Base-by-base conservation (phyloP, 2,888 invertebrate species). In the Oscheius sp. region DNA sequence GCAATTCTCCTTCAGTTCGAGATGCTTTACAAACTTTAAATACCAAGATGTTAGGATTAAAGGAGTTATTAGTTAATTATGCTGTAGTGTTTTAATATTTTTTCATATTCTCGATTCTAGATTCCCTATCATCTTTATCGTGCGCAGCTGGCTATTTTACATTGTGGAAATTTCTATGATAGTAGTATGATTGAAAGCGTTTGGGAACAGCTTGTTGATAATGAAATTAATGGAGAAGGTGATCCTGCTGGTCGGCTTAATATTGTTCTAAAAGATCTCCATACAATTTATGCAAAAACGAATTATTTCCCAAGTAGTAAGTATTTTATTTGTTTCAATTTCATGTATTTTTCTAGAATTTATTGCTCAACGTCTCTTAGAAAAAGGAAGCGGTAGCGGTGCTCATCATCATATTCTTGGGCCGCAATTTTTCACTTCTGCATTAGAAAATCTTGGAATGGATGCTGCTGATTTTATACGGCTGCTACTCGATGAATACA, bases 161-260 rank as follows among this genome's bases (percentile, higher is more conserved):
- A 95, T 82, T 95, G 94, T 86, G 94, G 95, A 5, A 94, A 94
- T 14, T 93, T 95, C 87, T 92, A 92, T 81, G 95, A 97, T 86
- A 90, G 91, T 0, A 89, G 92, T 68, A 89, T 95, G 9, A 92
- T 97, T 49, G 93, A 95, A 87, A 91, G 91, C 66, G 92, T 95
- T 62, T 96, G 96, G 95, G 91, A 91, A 71, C 92, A 93, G 86
- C 93, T 97, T 59, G 85, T 89, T 67, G 88, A 88, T 51, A 59
- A 20, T 14, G 56, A 72, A 41, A 24, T 57, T 24, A 59, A 49
- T 9, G 22, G 49, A 32, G 45, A 28, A 36, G 32, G 69, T 67
- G 32, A 59, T 61, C 26, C 45, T 65, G 41, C 33, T 44, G 28
- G 67, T 32, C 30, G 56, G n/a, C 24, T 65, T 5, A 26, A 22